Evolutionary conservation across 2,888 invertebrate species (phyloP).

Genomic region (Noctua pronuba): DNA sequence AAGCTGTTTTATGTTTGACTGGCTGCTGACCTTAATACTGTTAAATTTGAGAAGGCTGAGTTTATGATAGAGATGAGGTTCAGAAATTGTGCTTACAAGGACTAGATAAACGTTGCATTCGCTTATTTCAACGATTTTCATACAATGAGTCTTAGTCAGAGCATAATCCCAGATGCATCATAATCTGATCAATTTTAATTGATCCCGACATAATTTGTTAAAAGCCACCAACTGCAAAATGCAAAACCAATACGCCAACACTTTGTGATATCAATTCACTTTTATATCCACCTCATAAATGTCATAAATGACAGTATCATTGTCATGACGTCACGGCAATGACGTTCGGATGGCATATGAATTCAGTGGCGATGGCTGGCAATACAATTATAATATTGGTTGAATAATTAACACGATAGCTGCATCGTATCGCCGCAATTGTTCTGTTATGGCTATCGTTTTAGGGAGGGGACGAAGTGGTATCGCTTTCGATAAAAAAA

Average conservation of each 20-base stretch:
- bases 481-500: constrained; percentile 55
- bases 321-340: constrained; percentile 35
- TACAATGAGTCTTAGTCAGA: background rate
- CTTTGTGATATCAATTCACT: constrained; percentile 43
- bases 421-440: constrained; percentile 75
- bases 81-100: background rate
- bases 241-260: constrained; percentile 36
- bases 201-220: background rate
- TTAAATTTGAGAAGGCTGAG: background rate
- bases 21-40: too few relatives aligned
- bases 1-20: too few relatives aligned
- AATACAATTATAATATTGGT: constrained; percentile 73
- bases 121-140: background rate
- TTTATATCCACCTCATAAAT: constrained; percentile 62
- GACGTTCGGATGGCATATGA: constrained; percentile 52
- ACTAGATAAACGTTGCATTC: background rate
- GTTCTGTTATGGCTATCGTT: constrained; percentile 64
- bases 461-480: constrained; percentile 51
- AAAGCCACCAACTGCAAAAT: background rate
- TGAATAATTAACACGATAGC: constrained; percentile 81
- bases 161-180: background rate
- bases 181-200: background rate
- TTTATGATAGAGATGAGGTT: background rate
- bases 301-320: constrained; percentile 61
- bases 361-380: constrained; percentile 49